Percentiles rank a stretch among this genome's conserved stretches.
Conservation (phyloP, 1,140 invertebrate genomes). For the Macrotrachela quadricornifera region DNA sequence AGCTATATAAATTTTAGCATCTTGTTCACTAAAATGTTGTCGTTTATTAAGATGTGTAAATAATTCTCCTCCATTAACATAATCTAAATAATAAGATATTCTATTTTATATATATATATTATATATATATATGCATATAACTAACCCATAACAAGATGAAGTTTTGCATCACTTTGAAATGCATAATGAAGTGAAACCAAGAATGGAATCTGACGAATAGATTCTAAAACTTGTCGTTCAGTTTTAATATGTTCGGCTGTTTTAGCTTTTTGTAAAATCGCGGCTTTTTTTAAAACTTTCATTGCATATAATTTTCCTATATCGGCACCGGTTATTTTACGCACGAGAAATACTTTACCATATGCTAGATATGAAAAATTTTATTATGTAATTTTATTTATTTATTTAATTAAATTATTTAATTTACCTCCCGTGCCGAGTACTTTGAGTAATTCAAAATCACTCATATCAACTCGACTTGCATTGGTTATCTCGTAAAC, state of each 20-base stretch:
- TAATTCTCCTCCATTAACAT: conserved; percentile 84
- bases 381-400: too few species aligned
- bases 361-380: conserved; percentile 39
- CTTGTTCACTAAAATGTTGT: too few species aligned
- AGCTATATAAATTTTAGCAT: too few species aligned
- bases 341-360: conserved; percentile 73
- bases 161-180: conserved; percentile 88
- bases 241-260: conserved; percentile 97
- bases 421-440: conserved; percentile 72
- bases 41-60: conserved; percentile 74
- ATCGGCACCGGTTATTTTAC: conserved; percentile 73
- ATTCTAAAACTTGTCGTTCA: conserved; percentile 84
- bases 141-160: too few species aligned
- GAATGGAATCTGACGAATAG: conserved; percentile 57
- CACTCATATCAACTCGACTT: conserved; percentile 58
- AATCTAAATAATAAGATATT: conserved; percentile 95
- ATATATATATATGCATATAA: too few species aligned
- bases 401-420: too few species aligned
- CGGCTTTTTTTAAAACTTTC: conserved; percentile 80
- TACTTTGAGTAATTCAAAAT: conserved; percentile 50
- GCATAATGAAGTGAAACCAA: conserved; percentile 96
- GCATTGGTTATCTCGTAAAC: too few species aligned
- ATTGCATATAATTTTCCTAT: conserved; percentile 86
- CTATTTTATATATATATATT: conserved; percentile 71
- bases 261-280: conserved; percentile 87